A percentile compares a stretch with the other conserved stretches of the same genome.
Evolutionary conservation across 2,113 vertebrate species (phyloP).

Genomic region (Heteronetta atricapilla): DNA sequence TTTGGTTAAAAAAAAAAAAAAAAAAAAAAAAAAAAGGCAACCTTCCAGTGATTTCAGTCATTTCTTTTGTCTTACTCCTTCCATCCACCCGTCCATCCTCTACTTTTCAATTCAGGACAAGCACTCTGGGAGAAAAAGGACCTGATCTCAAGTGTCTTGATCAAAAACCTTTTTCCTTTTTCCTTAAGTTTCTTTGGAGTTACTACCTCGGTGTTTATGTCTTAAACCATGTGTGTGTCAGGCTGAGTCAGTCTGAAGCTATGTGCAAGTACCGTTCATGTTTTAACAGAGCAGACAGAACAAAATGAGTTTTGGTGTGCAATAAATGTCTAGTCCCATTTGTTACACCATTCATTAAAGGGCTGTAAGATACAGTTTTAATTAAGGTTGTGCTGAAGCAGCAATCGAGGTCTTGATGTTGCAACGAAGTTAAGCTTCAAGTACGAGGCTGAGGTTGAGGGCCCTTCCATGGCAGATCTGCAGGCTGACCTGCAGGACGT

Average conservation of each 20-base stretch:
- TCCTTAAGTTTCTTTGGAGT: not conserved
- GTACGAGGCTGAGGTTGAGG: not conserved
- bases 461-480: not conserved
- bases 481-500: not conserved
- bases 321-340: not conserved
- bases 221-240: not conserved
- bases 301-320: not conserved
- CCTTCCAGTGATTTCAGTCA: not conserved
- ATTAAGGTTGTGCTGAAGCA: slow-evolving; percentile 36
- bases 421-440: not conserved
- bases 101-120: not conserved
- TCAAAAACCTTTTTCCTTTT: not conserved
- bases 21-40: not conserved
- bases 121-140: not conserved
- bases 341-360: slow-evolving; percentile 9
- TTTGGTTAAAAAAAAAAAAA: not conserved
- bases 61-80: not conserved
- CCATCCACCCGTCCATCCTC: not conserved
- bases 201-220: not conserved
- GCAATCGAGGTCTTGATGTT: not conserved
- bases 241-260: not conserved
- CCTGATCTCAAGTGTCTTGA: not conserved
- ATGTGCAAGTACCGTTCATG: not conserved
- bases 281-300: not conserved
- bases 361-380: not conserved